Conservation (phyloP, 2,888 invertebrate species). For the Capitulum mitella region DNA sequence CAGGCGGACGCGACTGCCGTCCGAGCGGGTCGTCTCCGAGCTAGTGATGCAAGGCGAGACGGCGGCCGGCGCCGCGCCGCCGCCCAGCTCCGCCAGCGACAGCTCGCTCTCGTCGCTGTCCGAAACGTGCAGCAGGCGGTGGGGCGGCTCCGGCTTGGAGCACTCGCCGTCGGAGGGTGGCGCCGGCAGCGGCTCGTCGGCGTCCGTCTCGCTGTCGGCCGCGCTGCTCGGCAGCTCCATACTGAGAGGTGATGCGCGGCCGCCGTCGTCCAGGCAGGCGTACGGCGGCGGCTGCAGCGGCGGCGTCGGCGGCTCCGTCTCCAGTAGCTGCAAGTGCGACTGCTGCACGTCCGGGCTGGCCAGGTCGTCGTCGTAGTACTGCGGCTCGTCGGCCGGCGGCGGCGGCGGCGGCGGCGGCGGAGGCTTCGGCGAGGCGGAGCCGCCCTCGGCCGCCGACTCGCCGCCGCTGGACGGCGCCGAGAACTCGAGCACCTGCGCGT, state of each 20-base stretch:
- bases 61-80: background rate
- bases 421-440: background rate
- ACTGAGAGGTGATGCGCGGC: constrained; percentile 4
- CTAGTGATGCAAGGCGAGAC: background rate
- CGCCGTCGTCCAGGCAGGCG: constrained; percentile 14
- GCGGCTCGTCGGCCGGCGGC: background rate
- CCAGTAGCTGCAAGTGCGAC: background rate
- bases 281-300: background rate
- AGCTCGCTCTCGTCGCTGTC: background rate
- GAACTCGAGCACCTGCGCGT: background rate
- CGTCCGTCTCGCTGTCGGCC: background rate
- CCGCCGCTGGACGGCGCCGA: background rate
- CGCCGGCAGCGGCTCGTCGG: background rate
- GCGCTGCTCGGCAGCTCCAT: constrained; percentile 13
- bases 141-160: background rate
- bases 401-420: background rate
- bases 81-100: background rate
- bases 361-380: constrained; percentile 16
- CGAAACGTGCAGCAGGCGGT: background rate
- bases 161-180: background rate
- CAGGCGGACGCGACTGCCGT: constrained; percentile 3
- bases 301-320: background rate
- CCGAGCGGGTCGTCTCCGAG: background rate
- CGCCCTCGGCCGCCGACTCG: background rate
- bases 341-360: background rate